A percentile compares a stretch with the other conserved stretches of the same genome.
These are phyloP conservation scores for Myodes glareolus DNA, from an alignment of 2,113 vertebrate species.

Conservation along the genomic window DNA sequence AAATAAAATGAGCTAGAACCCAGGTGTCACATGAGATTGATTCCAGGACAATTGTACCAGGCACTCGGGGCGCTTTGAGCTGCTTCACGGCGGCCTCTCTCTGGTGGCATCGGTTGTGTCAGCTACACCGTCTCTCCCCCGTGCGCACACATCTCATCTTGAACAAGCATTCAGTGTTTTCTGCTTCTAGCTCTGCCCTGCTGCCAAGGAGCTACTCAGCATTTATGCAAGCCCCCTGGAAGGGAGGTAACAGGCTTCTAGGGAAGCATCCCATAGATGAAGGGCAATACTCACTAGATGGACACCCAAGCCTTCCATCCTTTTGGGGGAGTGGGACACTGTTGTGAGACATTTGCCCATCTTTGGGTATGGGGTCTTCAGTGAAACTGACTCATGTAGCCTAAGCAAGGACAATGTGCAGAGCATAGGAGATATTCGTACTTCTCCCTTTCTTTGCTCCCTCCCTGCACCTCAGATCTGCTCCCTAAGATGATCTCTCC, in stretches of 20 bases:
- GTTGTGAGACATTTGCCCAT: accelerated
- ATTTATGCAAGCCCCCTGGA: not conserved
- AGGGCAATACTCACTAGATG: not conserved
- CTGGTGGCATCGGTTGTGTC: not conserved
- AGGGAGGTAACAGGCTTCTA: not conserved
- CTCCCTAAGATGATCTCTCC: not conserved
- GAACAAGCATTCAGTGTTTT: not conserved
- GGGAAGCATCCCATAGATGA: not conserved
- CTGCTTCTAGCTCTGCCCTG: not conserved
- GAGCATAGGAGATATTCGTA: not conserved
- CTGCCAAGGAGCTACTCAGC: not conserved
- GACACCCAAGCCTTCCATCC: not conserved
- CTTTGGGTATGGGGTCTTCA: not conserved
- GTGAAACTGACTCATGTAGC: not conserved
- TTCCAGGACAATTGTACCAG: not conserved
- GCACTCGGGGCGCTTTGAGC: not conserved
- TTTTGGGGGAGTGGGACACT: not conserved
- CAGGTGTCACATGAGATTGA: not conserved
- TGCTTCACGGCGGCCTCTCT: not conserved
- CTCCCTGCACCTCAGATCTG: not conserved
- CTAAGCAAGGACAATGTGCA: not conserved
- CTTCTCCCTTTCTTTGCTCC: not conserved
- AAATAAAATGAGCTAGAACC: not conserved
- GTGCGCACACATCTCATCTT: not conserved
- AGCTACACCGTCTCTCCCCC: not conserved